Base-by-base conservation (phyloP, 2,888 invertebrate genomes). In the Phlogophora meticulosa region DNA sequence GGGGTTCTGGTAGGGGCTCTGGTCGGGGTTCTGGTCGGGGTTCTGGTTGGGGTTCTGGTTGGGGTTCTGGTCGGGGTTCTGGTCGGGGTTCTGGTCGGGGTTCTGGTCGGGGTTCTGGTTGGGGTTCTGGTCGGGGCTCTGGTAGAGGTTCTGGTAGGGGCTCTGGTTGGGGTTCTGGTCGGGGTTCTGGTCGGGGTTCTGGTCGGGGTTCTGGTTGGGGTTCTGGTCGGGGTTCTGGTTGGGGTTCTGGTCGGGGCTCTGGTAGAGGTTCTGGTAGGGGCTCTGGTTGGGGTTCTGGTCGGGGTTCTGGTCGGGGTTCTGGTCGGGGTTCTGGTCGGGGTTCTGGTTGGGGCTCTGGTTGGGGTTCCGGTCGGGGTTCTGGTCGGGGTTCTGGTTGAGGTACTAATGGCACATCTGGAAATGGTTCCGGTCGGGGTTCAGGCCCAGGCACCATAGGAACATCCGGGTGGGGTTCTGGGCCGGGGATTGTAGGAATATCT, bases 221-320 rank as follows among this genome's bases (percentile, higher is more conserved):
- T 17, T 32, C 56, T 0, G 28, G 56, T 0, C 2, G 4, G 1
- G 45, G 32, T 32, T 11, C 20, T 0, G 32, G 56, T 0, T 1
- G 9, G 1, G 17, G 36, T 24, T 20, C 17, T 0, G 11, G 15
- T 0, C 0, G 0, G 3, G 58, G 36, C 17, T 17, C 24, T 11
- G 34, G 46, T 0, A 1, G 13, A 0, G 24, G 22, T 15, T 20
- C 17, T 0, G 36, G n/a, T 0, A 0, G 7, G 5, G 55, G 42
- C 10, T 36, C 3, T 15, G 43, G 15, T 0, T 0, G 17, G 0
- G n/a, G 32, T 2, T 15, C 38, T 0, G 51, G 34, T 0, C 0
- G 2, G 13, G 13, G 51, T 51, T 20, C 4, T 0, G 51, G 51
- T 0, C 7, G 36, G 1, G 10, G 22, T 38, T 7, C 22, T 1